These are phyloP conservation scores for Andrena hattorfiana DNA, from an alignment of 2,888 invertebrate species.

Conservation along the genomic window DNA sequence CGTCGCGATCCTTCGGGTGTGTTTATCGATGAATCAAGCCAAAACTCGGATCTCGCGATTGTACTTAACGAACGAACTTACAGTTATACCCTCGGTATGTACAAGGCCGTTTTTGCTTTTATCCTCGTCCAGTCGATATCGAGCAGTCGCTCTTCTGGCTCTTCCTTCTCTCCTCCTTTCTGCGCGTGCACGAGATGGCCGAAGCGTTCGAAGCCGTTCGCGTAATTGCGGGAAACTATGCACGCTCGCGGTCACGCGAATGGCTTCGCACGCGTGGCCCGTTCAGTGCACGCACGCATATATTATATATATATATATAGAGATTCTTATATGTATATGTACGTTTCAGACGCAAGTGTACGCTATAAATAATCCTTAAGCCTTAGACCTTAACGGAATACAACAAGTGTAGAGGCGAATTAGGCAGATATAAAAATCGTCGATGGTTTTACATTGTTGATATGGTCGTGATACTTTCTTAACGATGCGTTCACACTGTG, in stretches of 20 bases:
- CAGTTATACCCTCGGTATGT: conserved; percentile 70
- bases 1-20: conserved; percentile 6
- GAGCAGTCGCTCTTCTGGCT: conserved; percentile 11
- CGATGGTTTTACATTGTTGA: conserved; percentile 63
- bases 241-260: background rate
- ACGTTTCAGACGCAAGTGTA: conserved; percentile 66
- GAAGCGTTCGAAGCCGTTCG: background rate
- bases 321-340: conserved; percentile 27
- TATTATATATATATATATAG: conserved; percentile 5
- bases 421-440: conserved; percentile 62
- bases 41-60: conserved; percentile 35
- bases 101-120: conserved; percentile 70
- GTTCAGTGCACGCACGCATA: background rate
- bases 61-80: conserved; percentile 59
- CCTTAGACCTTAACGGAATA: conserved; percentile 57
- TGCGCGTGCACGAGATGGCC: background rate
- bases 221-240: too few relatives aligned
- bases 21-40: conserved; percentile 8
- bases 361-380: conserved; percentile 69
- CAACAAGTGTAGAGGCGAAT: conserved; percentile 56
- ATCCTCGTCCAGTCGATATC: conserved; percentile 26
- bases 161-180: background rate
- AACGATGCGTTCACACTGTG: conserved; percentile 53
- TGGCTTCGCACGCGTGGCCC: background rate
- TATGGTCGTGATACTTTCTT: conserved; percentile 75